Evolutionary conservation across 2,888 invertebrate genomes (phyloP), one percentile per base, ranked within the genome.

Genomic region (Coenonympha arcania): DNA sequence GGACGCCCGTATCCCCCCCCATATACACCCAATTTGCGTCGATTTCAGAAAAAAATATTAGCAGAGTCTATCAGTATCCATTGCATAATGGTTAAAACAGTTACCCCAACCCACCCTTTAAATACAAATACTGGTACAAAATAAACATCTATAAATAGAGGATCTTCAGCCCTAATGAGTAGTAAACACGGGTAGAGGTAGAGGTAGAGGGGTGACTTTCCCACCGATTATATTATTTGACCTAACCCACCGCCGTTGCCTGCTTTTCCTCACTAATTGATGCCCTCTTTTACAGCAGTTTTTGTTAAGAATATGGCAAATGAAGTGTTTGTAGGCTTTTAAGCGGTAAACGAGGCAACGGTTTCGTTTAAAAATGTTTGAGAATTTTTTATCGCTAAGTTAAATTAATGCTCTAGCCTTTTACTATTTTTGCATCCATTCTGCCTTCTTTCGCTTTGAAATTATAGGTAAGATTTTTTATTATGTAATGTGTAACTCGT

Each of bases 191-290:
- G 65, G 64, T 55, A 63, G 64, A 54, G 44, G 19, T 62, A n/a
- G 65, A 65, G 63, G 61, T 61, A 59, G 68, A 67, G 61, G 59
- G 65, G 69, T 67, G 76, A 79, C 77, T 79, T 78, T 76, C 74
- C 66, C 72, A 56, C 64, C 79, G 76, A 79, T 79, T 78, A 79
- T 79, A 79, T 79, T 78, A 79, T 79, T 79, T 78, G 72, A 68
- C 65, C 69, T 69, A 70, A 76, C 31, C 31, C 16, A 16, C 16
- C 9, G 31, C 11, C 16, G 15, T 8, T 63, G 60, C 72, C 70
- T 67, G 63, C 54, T 24, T 24, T 44, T 62, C 71, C 69, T 68
- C 68, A 68, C 80, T 81, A 82, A 82, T 82, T 81, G 79, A 80
- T 80, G 78, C 66, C 63, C 63, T 68, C 67, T 74, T 76, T 47